Evolutionary conservation across 2,113 vertebrate species (phyloP), one percentile per base, ranked within the genome.

Genomic region (Equus quagga): DNA sequence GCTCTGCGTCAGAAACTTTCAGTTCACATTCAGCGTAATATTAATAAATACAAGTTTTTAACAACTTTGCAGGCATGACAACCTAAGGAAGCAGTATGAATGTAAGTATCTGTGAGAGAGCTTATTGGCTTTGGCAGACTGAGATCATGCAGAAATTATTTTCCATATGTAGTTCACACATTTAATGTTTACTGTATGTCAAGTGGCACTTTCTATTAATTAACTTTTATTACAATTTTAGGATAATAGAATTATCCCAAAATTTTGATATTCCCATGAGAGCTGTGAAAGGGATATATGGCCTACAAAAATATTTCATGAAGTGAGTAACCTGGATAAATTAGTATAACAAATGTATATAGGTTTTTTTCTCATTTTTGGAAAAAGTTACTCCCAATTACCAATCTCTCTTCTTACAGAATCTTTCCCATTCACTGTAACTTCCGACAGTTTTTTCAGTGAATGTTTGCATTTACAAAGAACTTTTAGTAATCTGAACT

Each of bases 391-490:
- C 41, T 78, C 49, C 41, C 3, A 36, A 5, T 81, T 88, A 64
- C 54, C 46, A 64, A 26, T 70, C 44, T 64, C 26, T 86, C 19
- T 75, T 82, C 58, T 70, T 81, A 75, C 10, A 69, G 69, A 87
- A 79, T 33, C 19, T 56, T 73, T 64, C 11, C 17, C 17, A 86
- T 87, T 76, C 44, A 13, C 8, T 3, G 11, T 82, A 87, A 87
- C n/a, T 31, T 84, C 15, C 36, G 44, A 89, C 15, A 51, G 3
- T 58, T 84, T 87, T 69, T 95, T 69, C n/a, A 78, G 23, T 82
- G 67, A 91, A 51, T 56, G 31, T 75, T 58, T 31, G 21, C 69
- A 90, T 93, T 96, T 92, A 75, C 24, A 60, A 93, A 97, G 36
- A 92, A 87, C 26, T 36, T 86, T 67, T 49, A n/a, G 24, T 67